A percentile compares a stretch with the other conserved stretches of the same genome.
Conservation (phyloP, 1,140 invertebrate species). For the Drosophila elegans region DNA sequence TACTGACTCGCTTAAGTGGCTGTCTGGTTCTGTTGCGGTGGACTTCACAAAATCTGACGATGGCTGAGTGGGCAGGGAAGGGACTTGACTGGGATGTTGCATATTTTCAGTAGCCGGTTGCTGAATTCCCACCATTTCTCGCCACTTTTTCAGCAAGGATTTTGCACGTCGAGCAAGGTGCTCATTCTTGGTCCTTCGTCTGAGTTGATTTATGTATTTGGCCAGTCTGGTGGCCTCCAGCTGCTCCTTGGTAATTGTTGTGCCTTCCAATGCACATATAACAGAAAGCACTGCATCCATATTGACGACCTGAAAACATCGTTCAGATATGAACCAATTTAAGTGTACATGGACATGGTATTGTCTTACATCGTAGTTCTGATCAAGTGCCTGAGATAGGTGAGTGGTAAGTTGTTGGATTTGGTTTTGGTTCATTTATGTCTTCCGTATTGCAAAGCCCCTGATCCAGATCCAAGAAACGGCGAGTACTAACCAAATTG, state of each 20-base stretch:
- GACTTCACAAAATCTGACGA: slow-evolving; percentile 17
- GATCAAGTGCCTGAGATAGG: slow-evolving; percentile 88
- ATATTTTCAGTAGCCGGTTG: slow-evolving; percentile 57
- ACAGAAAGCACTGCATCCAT: slow-evolving; percentile 96
- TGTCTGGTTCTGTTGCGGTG: slow-evolving; percentile 1
- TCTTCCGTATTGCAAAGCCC: slow-evolving; percentile 34
- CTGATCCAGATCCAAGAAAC: slow-evolving; percentile 44
- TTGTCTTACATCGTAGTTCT: slow-evolving; percentile 89
- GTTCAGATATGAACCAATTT: neutral
- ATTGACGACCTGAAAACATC: slow-evolving; percentile 92
- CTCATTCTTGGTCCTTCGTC: slow-evolving; percentile 92
- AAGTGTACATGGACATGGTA: neutral
- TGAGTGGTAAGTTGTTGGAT: slow-evolving; percentile 87
- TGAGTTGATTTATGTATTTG: slow-evolving; percentile 96
- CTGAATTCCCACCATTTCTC: slow-evolving; percentile 88
- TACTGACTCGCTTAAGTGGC: neutral
- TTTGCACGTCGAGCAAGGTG: slow-evolving; percentile 94
- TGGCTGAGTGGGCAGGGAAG: neutral
- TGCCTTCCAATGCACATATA: slow-evolving; percentile 95
- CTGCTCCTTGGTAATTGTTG: slow-evolving; percentile 96
- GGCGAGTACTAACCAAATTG: slow-evolving; percentile 2
- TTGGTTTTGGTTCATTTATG: slow-evolving; percentile 83
- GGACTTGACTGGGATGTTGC: slow-evolving; percentile 4
- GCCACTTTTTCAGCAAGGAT: slow-evolving; percentile 95
- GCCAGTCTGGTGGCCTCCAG: slow-evolving; percentile 96